Conservation (phyloP, 2,113 vertebrate species). For the Saccopteryx leptura region DNA sequence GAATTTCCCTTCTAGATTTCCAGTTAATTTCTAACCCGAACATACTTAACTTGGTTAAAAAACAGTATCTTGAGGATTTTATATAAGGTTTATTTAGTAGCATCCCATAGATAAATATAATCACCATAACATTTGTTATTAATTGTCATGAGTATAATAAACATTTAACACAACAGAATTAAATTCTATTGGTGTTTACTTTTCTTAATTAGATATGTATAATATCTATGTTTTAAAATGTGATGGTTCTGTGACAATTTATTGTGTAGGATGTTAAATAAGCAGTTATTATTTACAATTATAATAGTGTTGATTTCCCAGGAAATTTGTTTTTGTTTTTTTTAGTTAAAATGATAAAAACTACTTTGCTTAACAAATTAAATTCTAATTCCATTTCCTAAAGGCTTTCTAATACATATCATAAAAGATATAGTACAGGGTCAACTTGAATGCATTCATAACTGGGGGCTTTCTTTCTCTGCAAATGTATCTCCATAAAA, state of each 20-base stretch:
- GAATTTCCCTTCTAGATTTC: neutral
- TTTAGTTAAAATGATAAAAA: conserved; percentile 43
- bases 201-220: conserved; percentile 41
- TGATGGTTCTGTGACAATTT: conserved; percentile 8
- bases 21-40: conserved; percentile 13
- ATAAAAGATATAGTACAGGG: neutral
- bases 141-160: neutral
- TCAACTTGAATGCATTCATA: neutral
- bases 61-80: neutral
- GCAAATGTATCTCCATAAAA: conserved; percentile 12
- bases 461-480: conserved; percentile 14
- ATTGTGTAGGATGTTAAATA: neutral
- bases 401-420: neutral
- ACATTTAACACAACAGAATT: conserved; percentile 14
- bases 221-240: neutral
- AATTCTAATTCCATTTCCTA: conserved; percentile 35
- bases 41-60: neutral
- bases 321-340: neutral
- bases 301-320: neutral
- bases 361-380: neutral
- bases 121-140: conserved; percentile 28
- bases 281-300: neutral
- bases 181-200: conserved; percentile 11
- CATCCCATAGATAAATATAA: neutral
- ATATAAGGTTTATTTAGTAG: neutral